Percentiles rank a stretch among this genome's conserved stretches.
These are phyloP conservation scores for Dasyornis broadbenti DNA, from an alignment of 2,113 vertebrate genomes.

Conservation along the genomic window DNA sequence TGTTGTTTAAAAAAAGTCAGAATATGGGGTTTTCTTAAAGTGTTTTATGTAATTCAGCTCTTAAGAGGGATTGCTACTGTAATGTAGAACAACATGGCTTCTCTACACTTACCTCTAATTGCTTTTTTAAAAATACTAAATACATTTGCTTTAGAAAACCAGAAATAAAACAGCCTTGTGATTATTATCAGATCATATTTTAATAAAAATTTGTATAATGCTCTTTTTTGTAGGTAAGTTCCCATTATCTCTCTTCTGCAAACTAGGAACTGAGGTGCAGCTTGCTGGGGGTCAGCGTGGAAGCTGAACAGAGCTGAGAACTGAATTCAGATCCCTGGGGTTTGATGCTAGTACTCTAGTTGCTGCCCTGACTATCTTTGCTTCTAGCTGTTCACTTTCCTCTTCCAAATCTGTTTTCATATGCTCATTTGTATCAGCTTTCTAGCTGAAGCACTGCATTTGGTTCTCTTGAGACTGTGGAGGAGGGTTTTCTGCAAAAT, in stretches of 20 bases:
- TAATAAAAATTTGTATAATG: background rate
- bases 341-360: background rate
- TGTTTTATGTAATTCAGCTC: background rate
- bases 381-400: background rate
- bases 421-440: background rate
- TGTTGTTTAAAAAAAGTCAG: constrained; percentile 35
- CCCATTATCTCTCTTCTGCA: background rate
- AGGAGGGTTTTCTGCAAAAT: background rate
- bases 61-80: background rate
- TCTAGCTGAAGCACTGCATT: background rate
- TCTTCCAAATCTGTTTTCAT: background rate
- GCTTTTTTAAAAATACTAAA: background rate
- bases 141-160: background rate
- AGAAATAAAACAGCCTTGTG: background rate
- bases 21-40: constrained; percentile 23
- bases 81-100: background rate
- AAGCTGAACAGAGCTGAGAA: background rate
- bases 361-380: background rate
- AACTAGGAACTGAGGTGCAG: background rate
- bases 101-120: background rate
- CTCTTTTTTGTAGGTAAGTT: background rate
- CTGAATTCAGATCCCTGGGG: background rate
- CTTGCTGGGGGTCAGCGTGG: background rate
- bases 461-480: background rate
- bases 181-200: background rate